These are phyloP conservation scores for Pseudorectes ferrugineus DNA, from an alignment of 2,113 vertebrate genomes.

Conservation along the genomic window DNA sequence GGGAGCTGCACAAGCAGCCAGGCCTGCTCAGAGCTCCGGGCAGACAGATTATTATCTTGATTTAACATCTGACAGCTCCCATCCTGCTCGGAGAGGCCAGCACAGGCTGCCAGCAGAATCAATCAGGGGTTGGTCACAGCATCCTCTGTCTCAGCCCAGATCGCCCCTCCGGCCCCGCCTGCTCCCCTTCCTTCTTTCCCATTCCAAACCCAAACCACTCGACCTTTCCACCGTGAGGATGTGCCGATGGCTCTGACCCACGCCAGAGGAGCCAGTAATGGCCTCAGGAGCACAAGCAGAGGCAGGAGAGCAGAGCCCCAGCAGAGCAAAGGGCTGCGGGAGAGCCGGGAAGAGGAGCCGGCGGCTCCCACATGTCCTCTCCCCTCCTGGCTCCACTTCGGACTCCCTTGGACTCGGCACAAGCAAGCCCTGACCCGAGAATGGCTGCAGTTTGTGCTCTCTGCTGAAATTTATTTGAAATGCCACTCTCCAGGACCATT, in stretches of 20 bases:
- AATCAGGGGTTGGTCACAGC: neutral
- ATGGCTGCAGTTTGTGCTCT: neutral
- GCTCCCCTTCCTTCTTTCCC: neutral
- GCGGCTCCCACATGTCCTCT: neutral
- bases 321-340: neutral
- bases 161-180: neutral
- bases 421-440: neutral
- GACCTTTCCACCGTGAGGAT: accelerated
- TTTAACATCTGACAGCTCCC: constrained; percentile 18
- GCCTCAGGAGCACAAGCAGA: neutral
- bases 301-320: neutral
- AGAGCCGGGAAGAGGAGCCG: neutral
- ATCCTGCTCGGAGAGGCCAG: neutral
- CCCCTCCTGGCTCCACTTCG: accelerated
- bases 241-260: neutral
- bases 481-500: neutral
- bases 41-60: neutral
- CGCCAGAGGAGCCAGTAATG: accelerated
- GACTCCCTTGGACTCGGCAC: accelerated
- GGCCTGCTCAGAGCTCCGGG: neutral
- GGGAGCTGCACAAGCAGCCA: neutral
- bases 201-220: neutral
- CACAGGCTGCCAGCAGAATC: neutral
- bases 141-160: neutral
- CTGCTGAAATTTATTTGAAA: constrained; percentile 16